Conservation (phyloP, 2,888 invertebrate species). For the Zaprionus lineosus region DNA sequence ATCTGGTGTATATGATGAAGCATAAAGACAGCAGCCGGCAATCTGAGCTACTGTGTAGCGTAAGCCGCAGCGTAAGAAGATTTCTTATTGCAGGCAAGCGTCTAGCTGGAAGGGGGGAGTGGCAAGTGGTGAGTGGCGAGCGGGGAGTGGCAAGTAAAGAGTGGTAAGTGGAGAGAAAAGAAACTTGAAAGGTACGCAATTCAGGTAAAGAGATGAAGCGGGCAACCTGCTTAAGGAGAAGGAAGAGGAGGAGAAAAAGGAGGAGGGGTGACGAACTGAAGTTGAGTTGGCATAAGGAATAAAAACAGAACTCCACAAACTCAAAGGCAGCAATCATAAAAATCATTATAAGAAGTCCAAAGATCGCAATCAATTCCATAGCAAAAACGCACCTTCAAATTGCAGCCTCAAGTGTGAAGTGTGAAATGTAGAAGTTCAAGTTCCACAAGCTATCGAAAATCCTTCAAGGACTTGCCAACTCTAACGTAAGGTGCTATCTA, state of each 20-base stretch:
- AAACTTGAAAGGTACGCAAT: neutral
- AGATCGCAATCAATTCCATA: constrained; percentile 32
- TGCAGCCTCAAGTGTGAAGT: neutral
- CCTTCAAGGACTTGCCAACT: no score
- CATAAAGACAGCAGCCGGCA: constrained; percentile 28
- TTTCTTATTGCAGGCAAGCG: constrained; percentile 22
- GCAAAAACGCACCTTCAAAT: constrained; percentile 18
- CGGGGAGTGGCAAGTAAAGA: neutral
- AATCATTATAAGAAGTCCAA: constrained; percentile 32
- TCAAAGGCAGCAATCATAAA: constrained; percentile 19
- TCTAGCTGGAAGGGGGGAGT: no score
- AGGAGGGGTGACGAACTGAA: neutral
- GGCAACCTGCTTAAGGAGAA: no score
- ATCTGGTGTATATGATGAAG: constrained; percentile 29
- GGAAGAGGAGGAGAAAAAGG: neutral
- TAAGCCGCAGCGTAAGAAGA: constrained; percentile 38
- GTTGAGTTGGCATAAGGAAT: no score
- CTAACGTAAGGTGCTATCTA: no score
- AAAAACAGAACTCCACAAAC: constrained; percentile 9
- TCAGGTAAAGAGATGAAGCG: neutral
- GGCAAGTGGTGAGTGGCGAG: neutral
- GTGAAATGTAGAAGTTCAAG: neutral
- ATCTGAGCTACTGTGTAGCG: constrained; percentile 45
- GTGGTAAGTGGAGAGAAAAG: neutral
- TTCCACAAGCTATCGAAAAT: no score